Percentiles rank a stretch among this genome's conserved stretches.
phyloP scores from a whole-genome alignment of 1,140 invertebrate genomes.

The Papilio polytes region DNA sequence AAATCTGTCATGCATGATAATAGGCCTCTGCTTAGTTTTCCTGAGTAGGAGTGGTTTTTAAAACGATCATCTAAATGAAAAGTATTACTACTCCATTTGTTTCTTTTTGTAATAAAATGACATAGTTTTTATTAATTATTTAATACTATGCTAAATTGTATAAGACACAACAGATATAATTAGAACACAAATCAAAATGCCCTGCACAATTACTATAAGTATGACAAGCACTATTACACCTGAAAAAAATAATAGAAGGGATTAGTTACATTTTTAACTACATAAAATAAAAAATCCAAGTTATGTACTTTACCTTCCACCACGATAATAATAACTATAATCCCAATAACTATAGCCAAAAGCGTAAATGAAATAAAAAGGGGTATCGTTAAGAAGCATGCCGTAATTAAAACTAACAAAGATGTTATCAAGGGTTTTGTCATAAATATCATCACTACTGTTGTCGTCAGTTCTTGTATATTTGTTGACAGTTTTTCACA shows the following conservation, averaged over 20 bases:
- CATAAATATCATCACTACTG: slow-evolving; percentile 43
- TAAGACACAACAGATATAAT: not conserved
- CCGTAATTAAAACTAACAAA: slow-evolving; percentile 44
- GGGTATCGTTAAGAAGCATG: slow-evolving; percentile 38
- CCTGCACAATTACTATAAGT: slow-evolving; percentile 37
- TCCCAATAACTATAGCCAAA: slow-evolving; percentile 44
- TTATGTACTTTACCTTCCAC: slow-evolving; percentile 51
- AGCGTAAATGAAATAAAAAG: slow-evolving; percentile 45
- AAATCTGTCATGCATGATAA: too few species aligned
- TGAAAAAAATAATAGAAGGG: slow-evolving; percentile 42
- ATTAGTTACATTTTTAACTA: not conserved
- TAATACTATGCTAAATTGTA: not conserved
- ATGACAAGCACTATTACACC: slow-evolving; percentile 46
- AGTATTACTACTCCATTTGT: too few species aligned
- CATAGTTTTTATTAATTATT: not conserved
- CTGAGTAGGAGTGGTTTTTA: too few species aligned
- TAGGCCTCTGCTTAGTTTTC: too few species aligned
- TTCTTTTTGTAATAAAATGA: too few species aligned
- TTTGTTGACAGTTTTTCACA: slow-evolving; percentile 14
- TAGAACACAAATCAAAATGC: slow-evolving; percentile 31
- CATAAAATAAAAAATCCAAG: slow-evolving; percentile 25
- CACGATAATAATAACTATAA: slow-evolving; percentile 49
- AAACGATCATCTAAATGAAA: too few species aligned
- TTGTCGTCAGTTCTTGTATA: slow-evolving; percentile 28
- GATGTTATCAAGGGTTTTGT: slow-evolving; percentile 55